A percentile compares a stretch with the other conserved stretches of the same genome.
phyloP scores from a whole-genome alignment of 2,113 vertebrate species.

The Oophaga pumilio region DNA sequence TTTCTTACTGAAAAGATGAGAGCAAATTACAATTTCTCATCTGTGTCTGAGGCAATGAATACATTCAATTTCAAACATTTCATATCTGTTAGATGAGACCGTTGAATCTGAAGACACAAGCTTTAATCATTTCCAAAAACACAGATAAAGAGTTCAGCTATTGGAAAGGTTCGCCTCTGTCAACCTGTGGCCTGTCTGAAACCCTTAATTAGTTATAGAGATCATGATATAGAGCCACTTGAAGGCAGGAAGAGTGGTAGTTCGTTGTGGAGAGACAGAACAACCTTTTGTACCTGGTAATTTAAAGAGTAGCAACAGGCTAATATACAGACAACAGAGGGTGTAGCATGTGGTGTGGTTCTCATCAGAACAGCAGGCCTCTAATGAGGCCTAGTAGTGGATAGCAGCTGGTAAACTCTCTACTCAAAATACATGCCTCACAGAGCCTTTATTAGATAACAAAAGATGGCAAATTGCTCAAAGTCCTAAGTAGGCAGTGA shows the following conservation, averaged over 20 bases:
- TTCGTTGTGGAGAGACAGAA: slow-evolving; percentile 72
- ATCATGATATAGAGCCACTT: slow-evolving; percentile 82
- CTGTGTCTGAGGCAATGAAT: slow-evolving; percentile 9
- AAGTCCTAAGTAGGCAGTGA: slow-evolving; percentile 92
- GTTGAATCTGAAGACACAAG: slow-evolving; percentile 61
- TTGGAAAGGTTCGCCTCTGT: slow-evolving; percentile 65
- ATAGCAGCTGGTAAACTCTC: slow-evolving; percentile 99
- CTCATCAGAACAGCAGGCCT: slow-evolving; percentile 95
- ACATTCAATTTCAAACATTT: slow-evolving; percentile 47
- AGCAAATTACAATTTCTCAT: slow-evolving; percentile 27
- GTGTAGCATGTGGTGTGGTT: slow-evolving; percentile 96
- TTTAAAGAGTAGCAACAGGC: slow-evolving; percentile 86
- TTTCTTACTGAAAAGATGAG: neutral
- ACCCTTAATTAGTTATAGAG: slow-evolving; percentile 80
- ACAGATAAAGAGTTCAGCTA: slow-evolving; percentile 59
- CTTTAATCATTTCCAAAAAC: slow-evolving; percentile 61
- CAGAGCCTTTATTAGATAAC: slow-evolving; percentile 90
- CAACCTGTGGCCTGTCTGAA: slow-evolving; percentile 77
- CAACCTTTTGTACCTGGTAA: slow-evolving; percentile 83
- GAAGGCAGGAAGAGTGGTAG: slow-evolving; percentile 72
- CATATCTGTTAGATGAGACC: slow-evolving; percentile 45
- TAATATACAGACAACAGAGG: slow-evolving; percentile 78
- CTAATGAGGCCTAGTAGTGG: slow-evolving; percentile 95
- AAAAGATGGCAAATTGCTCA: slow-evolving; percentile 99
- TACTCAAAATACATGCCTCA: slow-evolving; percentile 88